Evolutionary conservation across 2,797 vertebrate genomes (phyloP).

Genomic region (Nannoperca australis): DNA sequence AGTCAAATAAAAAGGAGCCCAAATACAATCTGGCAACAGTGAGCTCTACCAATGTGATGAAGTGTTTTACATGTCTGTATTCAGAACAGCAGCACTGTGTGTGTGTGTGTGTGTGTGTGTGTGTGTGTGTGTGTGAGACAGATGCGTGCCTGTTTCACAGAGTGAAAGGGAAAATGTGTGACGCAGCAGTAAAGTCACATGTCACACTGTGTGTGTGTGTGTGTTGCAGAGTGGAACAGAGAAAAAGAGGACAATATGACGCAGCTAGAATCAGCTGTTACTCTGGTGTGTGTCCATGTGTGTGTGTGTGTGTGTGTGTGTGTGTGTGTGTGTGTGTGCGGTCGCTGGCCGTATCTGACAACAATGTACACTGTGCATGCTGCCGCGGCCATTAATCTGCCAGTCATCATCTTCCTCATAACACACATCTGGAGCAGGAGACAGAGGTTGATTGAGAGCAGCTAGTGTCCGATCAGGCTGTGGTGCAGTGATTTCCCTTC

Average conservation of each 20-base stretch:
- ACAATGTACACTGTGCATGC: not conserved
- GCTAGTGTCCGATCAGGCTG: conserved; percentile 49
- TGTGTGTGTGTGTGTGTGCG: too few species aligned
- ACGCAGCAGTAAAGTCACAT: conserved; percentile 60
- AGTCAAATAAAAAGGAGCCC: not conserved
- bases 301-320: not conserved
- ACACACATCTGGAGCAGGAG: conserved; percentile 62
- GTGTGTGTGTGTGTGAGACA: conserved; percentile 7
- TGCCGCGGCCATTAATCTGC: conserved; percentile 31
- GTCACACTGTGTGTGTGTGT: conserved; percentile 8
- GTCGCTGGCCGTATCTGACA: not conserved
- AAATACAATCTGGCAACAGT: not conserved
- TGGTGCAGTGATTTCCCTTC: conserved; percentile 77
- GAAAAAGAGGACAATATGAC: conserved; percentile 52
- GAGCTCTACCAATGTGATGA: not conserved
- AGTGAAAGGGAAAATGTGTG: conserved; percentile 42
- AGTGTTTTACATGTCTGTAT: not conserved
- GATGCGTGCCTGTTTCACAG: conserved; percentile 44
- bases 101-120: not conserved
- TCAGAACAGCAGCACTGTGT: too few species aligned
- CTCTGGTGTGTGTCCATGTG: not conserved
- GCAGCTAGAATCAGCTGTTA: conserved; percentile 59
- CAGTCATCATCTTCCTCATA: conserved; percentile 27
- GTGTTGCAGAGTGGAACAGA: conserved; percentile 22
- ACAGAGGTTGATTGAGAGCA: conserved; percentile 52